phyloP scores from a whole-genome alignment of 2,113 vertebrate species.

The Muntiacus reevesi region DNA sequence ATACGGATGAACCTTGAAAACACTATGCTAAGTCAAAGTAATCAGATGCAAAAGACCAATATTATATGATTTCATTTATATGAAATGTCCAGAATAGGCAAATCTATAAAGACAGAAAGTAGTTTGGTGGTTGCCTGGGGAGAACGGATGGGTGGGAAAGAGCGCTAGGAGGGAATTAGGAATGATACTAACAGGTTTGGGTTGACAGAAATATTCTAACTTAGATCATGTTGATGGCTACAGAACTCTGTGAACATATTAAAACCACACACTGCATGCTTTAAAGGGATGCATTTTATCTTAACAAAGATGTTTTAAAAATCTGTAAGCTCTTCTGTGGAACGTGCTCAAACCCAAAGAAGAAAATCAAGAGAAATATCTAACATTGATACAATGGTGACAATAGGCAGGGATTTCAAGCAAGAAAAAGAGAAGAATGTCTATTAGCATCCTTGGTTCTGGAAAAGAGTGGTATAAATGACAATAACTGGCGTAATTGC shows the following conservation, averaged over 20 bases:
- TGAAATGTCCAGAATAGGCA: not conserved
- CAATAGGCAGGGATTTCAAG: not conserved
- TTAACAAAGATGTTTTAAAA: not conserved
- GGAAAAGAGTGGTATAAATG: not conserved
- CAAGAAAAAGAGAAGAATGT: not conserved
- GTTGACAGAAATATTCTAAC: not conserved
- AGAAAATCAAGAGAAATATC: not conserved
- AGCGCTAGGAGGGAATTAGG: not conserved
- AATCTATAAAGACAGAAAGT: not conserved
- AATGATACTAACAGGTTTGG: not conserved
- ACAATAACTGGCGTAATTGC: not conserved
- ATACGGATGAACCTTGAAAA: not conserved
- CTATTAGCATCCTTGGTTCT: not conserved
- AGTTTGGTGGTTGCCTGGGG: not conserved
- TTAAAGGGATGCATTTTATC: not conserved
- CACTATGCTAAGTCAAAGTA: not conserved
- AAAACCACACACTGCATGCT: not conserved
- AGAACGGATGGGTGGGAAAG: not conserved
- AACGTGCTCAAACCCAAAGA: not conserved
- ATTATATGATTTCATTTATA: not conserved
- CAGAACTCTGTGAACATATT: not conserved
- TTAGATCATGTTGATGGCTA: not conserved
- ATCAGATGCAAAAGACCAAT: not conserved
- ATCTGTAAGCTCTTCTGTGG: not conserved
- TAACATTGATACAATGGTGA: not conserved